Evolutionary conservation across 1,140 invertebrate species (phyloP).

Genomic region (Drosophila malerkotliana): DNA sequence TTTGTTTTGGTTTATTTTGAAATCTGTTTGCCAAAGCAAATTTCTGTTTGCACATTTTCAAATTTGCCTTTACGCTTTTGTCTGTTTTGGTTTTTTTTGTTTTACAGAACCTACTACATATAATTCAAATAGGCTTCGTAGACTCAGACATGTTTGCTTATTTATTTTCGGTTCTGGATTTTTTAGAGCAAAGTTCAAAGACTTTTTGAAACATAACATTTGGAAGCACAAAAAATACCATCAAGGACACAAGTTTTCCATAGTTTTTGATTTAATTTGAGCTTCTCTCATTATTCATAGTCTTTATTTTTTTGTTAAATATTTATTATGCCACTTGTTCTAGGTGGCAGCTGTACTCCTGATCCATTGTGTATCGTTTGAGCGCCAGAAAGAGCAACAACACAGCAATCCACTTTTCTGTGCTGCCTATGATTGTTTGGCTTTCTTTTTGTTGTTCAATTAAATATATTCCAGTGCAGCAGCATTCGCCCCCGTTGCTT

Average conservation of each 20-base stretch:
- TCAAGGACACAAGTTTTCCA: not conserved
- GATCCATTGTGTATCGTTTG: slow-evolving; percentile 71
- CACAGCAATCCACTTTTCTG: slow-evolving; percentile 35
- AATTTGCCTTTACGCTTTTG: slow-evolving; percentile 41
- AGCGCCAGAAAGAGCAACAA: slow-evolving; percentile 51
- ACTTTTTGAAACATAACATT: not conserved
- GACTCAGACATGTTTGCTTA: slow-evolving; percentile 14
- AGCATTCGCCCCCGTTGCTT: not conserved
- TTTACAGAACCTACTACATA: not conserved
- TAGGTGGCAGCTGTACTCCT: slow-evolving; percentile 32
- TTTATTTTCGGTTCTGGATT: slow-evolving; percentile 1
- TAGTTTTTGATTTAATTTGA: slow-evolving; percentile 9
- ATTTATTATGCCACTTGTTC: slow-evolving; percentile 42
- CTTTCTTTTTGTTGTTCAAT: slow-evolving; percentile 73
- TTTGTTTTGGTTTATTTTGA: slow-evolving; percentile 44
- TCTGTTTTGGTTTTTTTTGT: slow-evolving; percentile 9
- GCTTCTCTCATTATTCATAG: slow-evolving; percentile 2
- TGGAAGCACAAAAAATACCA: not conserved
- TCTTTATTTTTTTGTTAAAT: slow-evolving; percentile 29
- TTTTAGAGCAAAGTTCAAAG: not conserved
- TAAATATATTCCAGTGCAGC: slow-evolving; percentile 48
- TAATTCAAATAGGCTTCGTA: slow-evolving; percentile 17
- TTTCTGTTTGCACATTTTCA: slow-evolving; percentile 35
- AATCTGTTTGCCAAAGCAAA: slow-evolving; percentile 40
- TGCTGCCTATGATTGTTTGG: slow-evolving; percentile 47